phyloP scores from a whole-genome alignment of 2,113 vertebrate genomes.

The Tragelaphus scriptus region DNA sequence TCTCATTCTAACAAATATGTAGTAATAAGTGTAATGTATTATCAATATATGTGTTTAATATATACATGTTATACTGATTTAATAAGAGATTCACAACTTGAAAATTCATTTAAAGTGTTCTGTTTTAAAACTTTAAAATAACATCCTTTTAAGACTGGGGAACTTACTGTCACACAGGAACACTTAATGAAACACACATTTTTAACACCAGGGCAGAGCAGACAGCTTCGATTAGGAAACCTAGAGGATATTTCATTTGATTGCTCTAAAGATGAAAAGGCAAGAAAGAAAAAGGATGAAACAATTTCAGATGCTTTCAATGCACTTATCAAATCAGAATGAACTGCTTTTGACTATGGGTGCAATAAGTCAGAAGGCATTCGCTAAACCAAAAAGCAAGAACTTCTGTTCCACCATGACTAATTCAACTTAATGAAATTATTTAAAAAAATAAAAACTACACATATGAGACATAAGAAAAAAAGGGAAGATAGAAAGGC shows the following conservation, averaged over 20 bases:
- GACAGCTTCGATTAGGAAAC: slow-evolving; percentile 76
- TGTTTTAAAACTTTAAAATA: slow-evolving; percentile 2
- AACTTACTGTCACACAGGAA: slow-evolving; percentile 68
- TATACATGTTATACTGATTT: slow-evolving; percentile 31
- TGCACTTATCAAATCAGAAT: slow-evolving; percentile 78
- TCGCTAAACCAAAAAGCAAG: slow-evolving; percentile 76
- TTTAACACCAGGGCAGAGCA: slow-evolving; percentile 69
- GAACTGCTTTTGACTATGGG: slow-evolving; percentile 75
- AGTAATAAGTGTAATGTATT: background rate
- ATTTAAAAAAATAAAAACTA: background rate
- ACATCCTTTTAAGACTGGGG: slow-evolving; percentile 62
- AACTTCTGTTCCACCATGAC: slow-evolving; percentile 72
- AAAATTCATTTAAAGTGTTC: background rate
- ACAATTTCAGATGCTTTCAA: slow-evolving; percentile 77
- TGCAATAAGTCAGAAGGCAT: slow-evolving; percentile 73
- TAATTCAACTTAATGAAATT: slow-evolving; percentile 71
- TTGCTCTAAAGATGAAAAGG: slow-evolving; percentile 77
- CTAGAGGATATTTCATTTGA: slow-evolving; percentile 78
- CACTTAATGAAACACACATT: slow-evolving; percentile 69
- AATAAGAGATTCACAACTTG: slow-evolving; percentile 41
- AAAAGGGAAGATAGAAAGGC: slow-evolving; percentile 27
- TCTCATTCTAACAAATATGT: background rate
- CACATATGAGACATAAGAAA: slow-evolving; percentile 42
- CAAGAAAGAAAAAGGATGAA: slow-evolving; percentile 74
- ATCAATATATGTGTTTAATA: background rate